These are phyloP conservation scores for Drosophila maculinotata DNA, from an alignment of 2,888 invertebrate species.

Conservation along the genomic window DNA sequence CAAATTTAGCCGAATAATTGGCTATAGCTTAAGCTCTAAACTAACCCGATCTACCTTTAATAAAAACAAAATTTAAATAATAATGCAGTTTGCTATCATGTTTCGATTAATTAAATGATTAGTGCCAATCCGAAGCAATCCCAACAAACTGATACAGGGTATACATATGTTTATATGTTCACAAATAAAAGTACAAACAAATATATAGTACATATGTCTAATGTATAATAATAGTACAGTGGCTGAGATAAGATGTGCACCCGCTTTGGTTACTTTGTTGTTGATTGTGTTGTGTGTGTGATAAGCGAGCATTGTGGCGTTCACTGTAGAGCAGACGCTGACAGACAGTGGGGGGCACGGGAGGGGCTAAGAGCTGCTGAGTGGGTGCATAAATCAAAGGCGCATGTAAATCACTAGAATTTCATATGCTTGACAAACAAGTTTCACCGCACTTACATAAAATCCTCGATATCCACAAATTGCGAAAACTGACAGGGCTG, in stretches of 20 bases:
- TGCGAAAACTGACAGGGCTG: constrained; percentile 89
- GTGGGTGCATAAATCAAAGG: not conserved
- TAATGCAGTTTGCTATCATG: too few relatives aligned
- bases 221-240: constrained; percentile 56
- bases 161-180: constrained; percentile 5
- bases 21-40: too few relatives aligned
- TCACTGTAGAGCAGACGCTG: constrained; percentile 23
- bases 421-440: not conserved
- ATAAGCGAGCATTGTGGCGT: constrained; percentile 43
- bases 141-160: not conserved
- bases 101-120: not conserved
- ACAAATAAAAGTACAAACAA: constrained; percentile 5
- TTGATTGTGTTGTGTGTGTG: constrained; percentile 21
- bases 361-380: not conserved
- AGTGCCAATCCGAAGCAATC: not conserved
- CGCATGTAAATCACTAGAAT: not conserved
- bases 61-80: too few relatives aligned
- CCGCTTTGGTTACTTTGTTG: constrained; percentile 28
- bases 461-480: constrained; percentile 90
- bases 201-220: constrained; percentile 34
- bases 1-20: too few relatives aligned
- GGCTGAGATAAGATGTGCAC: constrained; percentile 55
- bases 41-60: too few relatives aligned
- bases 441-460: constrained; percentile 88
- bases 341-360: constrained; percentile 9